A percentile compares a stretch with the other conserved stretches of the same genome.
These are phyloP conservation scores for Bombus pyrosoma DNA, from an alignment of 1,140 invertebrate genomes.

Conservation along the genomic window DNA sequence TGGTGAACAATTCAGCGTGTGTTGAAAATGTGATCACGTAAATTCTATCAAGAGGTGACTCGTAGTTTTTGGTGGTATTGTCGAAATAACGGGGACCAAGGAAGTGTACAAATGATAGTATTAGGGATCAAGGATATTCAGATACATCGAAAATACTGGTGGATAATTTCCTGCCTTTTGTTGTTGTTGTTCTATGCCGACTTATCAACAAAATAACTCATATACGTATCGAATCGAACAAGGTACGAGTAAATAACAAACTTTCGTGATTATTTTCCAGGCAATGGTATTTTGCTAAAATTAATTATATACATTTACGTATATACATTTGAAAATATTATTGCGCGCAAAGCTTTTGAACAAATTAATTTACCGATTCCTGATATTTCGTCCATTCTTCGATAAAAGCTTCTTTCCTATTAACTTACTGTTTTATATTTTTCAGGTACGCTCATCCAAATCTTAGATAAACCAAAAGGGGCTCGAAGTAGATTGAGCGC, in stretches of 20 bases:
- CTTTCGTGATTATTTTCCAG: no score
- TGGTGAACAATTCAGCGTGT: not conserved
- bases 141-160: not conserved
- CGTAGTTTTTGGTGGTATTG: no score
- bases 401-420: not conserved
- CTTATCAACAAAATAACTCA: not conserved
- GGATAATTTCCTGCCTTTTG: not conserved
- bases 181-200: not conserved
- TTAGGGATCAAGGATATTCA: constrained; percentile 11
- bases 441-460: constrained; percentile 88
- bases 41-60: not conserved
- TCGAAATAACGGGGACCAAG: not conserved
- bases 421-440: constrained; percentile 5
- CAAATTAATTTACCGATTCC: no score
- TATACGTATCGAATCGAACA: no score
- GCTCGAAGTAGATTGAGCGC: constrained; percentile 84
- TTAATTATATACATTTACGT: no score
- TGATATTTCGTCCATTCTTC: no score
- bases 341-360: no score
- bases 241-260: no score
- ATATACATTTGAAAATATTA: no score
- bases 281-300: no score
- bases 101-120: not conserved
- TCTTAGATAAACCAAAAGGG: constrained; percentile 86
- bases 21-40: not conserved